A percentile compares a stretch with the other conserved stretches of the same genome.
Conservation (phyloP, 2,888 invertebrate genomes). For the Erebia epiphron region DNA sequence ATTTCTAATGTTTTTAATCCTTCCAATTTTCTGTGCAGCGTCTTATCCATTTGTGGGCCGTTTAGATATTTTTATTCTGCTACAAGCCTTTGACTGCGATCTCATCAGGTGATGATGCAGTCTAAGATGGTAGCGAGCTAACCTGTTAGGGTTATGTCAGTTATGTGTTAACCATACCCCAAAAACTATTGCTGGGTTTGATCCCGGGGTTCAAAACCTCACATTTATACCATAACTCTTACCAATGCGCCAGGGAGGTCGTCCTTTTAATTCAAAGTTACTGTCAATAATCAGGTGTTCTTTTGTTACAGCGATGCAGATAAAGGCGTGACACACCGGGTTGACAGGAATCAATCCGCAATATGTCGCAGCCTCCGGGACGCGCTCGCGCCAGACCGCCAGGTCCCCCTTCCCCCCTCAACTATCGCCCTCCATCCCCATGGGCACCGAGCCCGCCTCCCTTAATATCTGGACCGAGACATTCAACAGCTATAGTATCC, state of each 20-base stretch:
- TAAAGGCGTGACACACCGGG: constrained; percentile 81
- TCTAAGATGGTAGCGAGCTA: too few relatives aligned
- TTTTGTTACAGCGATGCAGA: constrained; percentile 78
- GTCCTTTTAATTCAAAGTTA: not conserved
- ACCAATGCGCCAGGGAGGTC: too few relatives aligned
- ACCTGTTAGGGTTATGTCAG: too few relatives aligned
- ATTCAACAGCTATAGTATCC: constrained; percentile 80
- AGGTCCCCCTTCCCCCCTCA: constrained; percentile 82
- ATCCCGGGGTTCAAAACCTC: too few relatives aligned
- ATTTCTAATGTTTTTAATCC: too few relatives aligned
- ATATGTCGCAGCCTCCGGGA: constrained; percentile 78
- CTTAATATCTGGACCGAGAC: constrained; percentile 84
- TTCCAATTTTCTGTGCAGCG: not conserved
- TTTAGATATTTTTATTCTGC: not conserved
- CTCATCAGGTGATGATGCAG: too few relatives aligned
- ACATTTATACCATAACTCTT: too few relatives aligned
- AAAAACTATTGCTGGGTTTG: too few relatives aligned
- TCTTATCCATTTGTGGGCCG: not conserved
- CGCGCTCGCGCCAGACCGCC: constrained; percentile 74
- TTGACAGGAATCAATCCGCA: constrained; percentile 79
- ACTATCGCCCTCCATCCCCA: constrained; percentile 89
- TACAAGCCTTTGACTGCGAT: too few relatives aligned
- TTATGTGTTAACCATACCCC: too few relatives aligned
- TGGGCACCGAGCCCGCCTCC: constrained; percentile 90
- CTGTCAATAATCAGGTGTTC: not conserved